Base-by-base conservation (phyloP, 1,140 invertebrate genomes). In the Drosophila arawakana region DNA sequence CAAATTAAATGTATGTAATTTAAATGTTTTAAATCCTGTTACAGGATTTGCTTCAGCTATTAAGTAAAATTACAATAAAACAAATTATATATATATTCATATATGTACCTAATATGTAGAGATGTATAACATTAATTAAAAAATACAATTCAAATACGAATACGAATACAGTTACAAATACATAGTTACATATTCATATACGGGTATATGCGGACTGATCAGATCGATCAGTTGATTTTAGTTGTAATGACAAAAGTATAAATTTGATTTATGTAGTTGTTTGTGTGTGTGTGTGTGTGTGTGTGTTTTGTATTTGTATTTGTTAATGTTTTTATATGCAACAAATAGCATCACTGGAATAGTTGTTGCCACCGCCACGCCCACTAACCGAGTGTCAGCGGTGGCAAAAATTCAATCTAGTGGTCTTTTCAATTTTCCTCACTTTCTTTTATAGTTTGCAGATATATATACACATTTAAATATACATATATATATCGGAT, bases 271-370 rank as follows among this genome's bases (percentile, higher is more conserved):
- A 89, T 86, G 73, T 86, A 72, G 75, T 67, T 84, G 18, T 21
- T 0, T 21, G 18, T 21, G 18, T 21, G 18, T 21, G 18, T 21
- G 15, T 15, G 15, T 15, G 15, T 15, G 18, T 21, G 18, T 21
- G 18, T 21, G 15, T 21, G 18, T 21, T 21, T 21, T 86, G 73
- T 86, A 72, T 71, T 67, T 84, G 68, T 62, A 54, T 76, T 82
- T 59, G 54, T 54, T 68, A 72, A 60, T 76, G 61, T 73, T 89
- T 88, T 80, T 78, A 63, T 70, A 80, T 89, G 77, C 76, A 89
- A 90, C 81, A 90, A 88, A 72, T 80, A 88, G 83, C 79, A 89
- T 89, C 85, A 89, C 84, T 89, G 84, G 84, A 89, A 88, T 89
- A 89, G 78, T 85, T 79, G 66, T 68, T 54, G 81, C 70, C 81